Evolutionary conservation across 2,888 invertebrate genomes (phyloP).

Genomic region (Dasypolia templi): DNA sequence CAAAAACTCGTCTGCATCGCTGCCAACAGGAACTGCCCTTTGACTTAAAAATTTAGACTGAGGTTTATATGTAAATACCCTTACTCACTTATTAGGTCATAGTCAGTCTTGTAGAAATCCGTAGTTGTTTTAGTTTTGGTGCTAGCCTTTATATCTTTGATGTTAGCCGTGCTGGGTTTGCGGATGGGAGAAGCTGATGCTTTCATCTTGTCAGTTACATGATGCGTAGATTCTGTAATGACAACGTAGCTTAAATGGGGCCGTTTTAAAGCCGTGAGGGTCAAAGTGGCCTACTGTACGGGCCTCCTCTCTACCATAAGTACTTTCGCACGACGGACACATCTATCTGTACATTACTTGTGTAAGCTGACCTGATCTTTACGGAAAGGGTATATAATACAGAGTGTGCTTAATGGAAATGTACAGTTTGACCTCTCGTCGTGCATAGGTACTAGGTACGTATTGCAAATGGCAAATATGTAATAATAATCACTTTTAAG

Average conservation of each 20-base stretch:
- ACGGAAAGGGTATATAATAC: background rate
- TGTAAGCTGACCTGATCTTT: background rate
- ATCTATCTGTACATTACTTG: background rate
- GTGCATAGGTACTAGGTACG: background rate
- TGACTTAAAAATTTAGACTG: no score
- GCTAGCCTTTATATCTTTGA: no score
- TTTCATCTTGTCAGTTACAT: background rate
- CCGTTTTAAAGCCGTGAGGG: background rate
- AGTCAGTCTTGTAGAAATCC: slow-evolving; percentile 25
- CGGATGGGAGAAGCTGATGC: background rate
- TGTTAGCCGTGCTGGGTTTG: background rate
- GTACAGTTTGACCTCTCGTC: background rate
- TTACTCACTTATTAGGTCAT: slow-evolving; percentile 10
- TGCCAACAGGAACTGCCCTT: no score
- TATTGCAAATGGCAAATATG: background rate
- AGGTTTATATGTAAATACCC: no score
- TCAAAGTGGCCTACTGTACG: background rate
- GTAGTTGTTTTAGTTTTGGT: background rate
- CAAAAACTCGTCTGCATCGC: no score
- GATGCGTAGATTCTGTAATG: slow-evolving; percentile 23
- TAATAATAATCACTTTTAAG: background rate
- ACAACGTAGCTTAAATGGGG: background rate
- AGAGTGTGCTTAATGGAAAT: no score
- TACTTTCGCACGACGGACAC: background rate
- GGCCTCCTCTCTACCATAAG: background rate